A percentile compares a stretch with the other conserved stretches of the same genome.
Conservation (phyloP, 2,888 invertebrate species). For the Agrotis segetum region DNA sequence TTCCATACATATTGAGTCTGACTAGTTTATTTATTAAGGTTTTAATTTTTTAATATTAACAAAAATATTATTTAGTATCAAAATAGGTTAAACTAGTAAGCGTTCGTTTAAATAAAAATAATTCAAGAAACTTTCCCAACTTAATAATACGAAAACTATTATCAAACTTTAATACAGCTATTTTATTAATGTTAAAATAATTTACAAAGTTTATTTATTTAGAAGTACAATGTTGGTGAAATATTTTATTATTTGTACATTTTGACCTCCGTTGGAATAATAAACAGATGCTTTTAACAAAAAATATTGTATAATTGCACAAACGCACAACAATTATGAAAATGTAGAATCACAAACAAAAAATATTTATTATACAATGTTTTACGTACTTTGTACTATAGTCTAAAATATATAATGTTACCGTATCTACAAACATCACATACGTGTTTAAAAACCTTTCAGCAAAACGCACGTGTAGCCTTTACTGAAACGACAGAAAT, state of each 20-base stretch:
- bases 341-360: neutral
- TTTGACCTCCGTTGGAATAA: neutral
- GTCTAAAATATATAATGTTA: neutral
- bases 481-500: conserved; percentile 51
- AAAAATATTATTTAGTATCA: no score
- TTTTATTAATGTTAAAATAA: neutral
- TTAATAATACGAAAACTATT: no score
- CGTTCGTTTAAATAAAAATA: neutral
- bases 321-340: neutral
- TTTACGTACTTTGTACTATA: neutral
- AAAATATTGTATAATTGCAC: neutral
- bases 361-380: neutral
- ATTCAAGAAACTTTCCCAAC: neutral
- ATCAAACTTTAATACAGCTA: neutral
- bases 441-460: conserved; percentile 46
- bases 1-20: neutral
- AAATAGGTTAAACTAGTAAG: neutral
- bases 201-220: neutral
- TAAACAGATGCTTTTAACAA: neutral
- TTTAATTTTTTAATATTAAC: no score
- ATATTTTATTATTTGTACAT: neutral
- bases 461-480: conserved; percentile 47
- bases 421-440: conserved; percentile 3
- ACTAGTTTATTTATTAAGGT: neutral
- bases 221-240: neutral